Percentiles rank a stretch among this genome's conserved stretches.
Evolutionary conservation across 2,113 vertebrate species (phyloP).

Genomic region (Procapra przewalskii): DNA sequence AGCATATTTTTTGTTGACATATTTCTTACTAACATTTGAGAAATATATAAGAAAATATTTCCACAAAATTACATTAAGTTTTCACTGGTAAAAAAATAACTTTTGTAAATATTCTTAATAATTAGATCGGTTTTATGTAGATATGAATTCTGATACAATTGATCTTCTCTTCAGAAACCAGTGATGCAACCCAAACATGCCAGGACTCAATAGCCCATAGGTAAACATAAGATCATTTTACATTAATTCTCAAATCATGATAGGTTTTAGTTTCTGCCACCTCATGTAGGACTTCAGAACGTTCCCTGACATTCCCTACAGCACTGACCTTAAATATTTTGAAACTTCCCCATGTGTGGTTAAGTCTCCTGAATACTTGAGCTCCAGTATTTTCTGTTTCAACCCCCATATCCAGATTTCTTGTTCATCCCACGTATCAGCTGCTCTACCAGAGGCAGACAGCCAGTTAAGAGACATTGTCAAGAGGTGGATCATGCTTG

Average conservation of each 20-base stretch:
- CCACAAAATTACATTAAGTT: background rate
- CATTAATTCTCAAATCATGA: background rate
- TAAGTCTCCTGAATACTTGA: background rate
- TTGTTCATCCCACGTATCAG: background rate
- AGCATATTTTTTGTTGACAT: background rate
- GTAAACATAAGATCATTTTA: background rate
- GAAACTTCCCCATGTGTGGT: background rate
- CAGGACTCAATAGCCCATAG: background rate
- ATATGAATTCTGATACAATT: background rate
- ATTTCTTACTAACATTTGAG: background rate
- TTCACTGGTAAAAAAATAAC: background rate
- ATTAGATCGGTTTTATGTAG: background rate
- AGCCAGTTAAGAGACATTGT: background rate
- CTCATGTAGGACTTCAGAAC: background rate
- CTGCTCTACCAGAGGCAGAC: background rate
- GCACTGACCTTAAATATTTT: background rate
- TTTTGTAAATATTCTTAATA: background rate
- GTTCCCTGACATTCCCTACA: rapidly evolving
- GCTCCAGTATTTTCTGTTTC: background rate
- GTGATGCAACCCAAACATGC: background rate
- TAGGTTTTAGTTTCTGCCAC: background rate
- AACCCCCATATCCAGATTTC: background rate
- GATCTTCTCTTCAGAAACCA: background rate
- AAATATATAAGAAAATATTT: background rate
- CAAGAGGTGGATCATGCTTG: background rate